Conservation (phyloP, 2,888 invertebrate genomes). For the Drosophila glabriapex region DNA sequence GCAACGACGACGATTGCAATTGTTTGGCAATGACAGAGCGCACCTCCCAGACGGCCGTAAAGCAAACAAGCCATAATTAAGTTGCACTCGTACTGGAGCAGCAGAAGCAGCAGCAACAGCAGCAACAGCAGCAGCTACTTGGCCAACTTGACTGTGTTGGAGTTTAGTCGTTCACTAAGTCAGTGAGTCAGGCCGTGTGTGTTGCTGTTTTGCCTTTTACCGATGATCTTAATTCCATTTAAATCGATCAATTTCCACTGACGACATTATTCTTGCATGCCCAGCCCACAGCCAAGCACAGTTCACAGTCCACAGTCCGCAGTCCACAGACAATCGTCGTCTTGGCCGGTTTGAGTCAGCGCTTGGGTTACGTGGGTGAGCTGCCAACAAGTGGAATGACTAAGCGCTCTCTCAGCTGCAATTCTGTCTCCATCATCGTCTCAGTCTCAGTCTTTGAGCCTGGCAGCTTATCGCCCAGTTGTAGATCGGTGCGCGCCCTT, state of each 20-base stretch:
- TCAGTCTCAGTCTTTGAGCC: slow-evolving; percentile 5
- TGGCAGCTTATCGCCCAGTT: slow-evolving; percentile 65
- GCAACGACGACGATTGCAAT: slow-evolving; percentile 59
- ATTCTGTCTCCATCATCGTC: slow-evolving; percentile 8
- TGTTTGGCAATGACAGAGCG: slow-evolving; percentile 82
- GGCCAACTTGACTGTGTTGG: slow-evolving; percentile 9
- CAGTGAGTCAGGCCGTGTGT: slow-evolving; percentile 69
- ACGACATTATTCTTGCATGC: slow-evolving; percentile 81
- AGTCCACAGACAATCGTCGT: slow-evolving; percentile 24
- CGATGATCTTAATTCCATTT: slow-evolving; percentile 83
- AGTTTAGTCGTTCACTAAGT: slow-evolving; percentile 77
- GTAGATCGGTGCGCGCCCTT: slow-evolving; percentile 74
- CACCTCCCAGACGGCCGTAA: slow-evolving; percentile 77
- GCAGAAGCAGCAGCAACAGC: slow-evolving; percentile 12
- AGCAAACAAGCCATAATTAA: slow-evolving; percentile 81
- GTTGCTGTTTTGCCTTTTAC: slow-evolving; percentile 27
- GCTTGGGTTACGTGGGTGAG: slow-evolving; percentile 76
- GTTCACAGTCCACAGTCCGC: slow-evolving; percentile 14
- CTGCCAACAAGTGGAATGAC: slow-evolving; percentile 77
- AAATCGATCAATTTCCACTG: slow-evolving; percentile 83
- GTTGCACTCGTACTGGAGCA: slow-evolving; percentile 63
- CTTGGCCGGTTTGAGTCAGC: slow-evolving; percentile 56
- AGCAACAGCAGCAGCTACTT: slow-evolving; percentile 24
- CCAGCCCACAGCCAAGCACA: slow-evolving; percentile 34
- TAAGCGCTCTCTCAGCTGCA: slow-evolving; percentile 60